Conservation (phyloP, 2,797 vertebrate species). For the Sebastes nivosus region DNA sequence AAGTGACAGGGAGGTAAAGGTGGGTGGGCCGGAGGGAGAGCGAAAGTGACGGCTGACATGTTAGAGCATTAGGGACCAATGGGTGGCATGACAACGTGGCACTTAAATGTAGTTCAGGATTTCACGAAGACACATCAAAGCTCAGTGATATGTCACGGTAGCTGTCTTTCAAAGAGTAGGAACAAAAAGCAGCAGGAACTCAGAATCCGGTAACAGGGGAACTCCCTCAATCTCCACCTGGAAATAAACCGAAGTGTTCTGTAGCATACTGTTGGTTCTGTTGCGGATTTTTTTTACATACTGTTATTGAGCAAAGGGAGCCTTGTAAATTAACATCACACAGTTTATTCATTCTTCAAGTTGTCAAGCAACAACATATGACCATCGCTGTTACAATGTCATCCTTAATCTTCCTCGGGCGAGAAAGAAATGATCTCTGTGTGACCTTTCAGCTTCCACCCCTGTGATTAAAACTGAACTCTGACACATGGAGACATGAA, state of each 20-base stretch:
- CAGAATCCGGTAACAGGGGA: not conserved
- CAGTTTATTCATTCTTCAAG: not conserved
- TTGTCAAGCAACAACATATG: not conserved
- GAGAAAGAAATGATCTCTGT: not conserved
- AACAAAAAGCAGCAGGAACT: not conserved
- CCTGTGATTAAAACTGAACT: slow-evolving; percentile 54
- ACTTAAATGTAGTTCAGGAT: slow-evolving; percentile 27
- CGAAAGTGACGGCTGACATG: slow-evolving; percentile 13
- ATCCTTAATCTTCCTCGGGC: not conserved
- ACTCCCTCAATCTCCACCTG: not conserved
- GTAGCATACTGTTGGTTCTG: not conserved
- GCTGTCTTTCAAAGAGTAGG: not conserved
- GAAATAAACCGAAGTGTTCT: not conserved
- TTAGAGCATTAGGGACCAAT: not conserved
- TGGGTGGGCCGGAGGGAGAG: not conserved
- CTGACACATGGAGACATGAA: slow-evolving; percentile 46
- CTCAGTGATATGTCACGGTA: slow-evolving; percentile 3
- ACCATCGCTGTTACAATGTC: not conserved
- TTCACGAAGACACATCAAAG: slow-evolving; percentile 27
- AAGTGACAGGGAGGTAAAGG: slow-evolving; percentile 1
- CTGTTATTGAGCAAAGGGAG: not conserved
- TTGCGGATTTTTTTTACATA: not conserved
- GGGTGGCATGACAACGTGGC: slow-evolving; percentile 18
- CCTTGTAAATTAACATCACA: not conserved
- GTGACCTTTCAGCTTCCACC: slow-evolving; percentile 20